phyloP scores from a whole-genome alignment of 92 coral and sea anemone genomes.

The Meandrina meandrites region DNA sequence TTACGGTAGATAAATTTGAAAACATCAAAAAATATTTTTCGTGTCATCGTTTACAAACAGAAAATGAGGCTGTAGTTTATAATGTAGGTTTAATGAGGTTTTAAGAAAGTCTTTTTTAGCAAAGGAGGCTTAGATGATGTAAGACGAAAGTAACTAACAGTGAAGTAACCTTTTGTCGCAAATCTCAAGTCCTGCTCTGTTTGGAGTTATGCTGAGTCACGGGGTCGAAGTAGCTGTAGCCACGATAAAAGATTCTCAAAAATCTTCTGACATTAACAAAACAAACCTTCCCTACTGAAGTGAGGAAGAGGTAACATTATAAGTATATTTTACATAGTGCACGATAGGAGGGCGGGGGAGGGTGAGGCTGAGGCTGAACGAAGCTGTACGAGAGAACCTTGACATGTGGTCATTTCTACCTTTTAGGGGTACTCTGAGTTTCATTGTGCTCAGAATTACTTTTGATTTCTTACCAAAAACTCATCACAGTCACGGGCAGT shows the following conservation, averaged over 20 bases:
- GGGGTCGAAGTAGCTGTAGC: neutral
- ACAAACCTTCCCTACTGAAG: neutral
- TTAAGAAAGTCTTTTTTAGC: too few species aligned
- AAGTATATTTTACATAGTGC: neutral
- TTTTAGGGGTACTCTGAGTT: neutral
- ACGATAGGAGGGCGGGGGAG: neutral
- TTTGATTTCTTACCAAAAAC: neutral
- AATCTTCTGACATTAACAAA: neutral
- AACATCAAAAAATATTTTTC: neutral
- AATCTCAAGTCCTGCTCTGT: neutral
- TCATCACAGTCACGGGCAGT: neutral
- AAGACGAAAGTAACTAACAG: neutral
- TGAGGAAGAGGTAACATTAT: neutral
- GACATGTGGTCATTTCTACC: neutral
- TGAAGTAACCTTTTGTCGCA: neutral
- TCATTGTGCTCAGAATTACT: neutral
- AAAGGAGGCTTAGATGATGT: too few species aligned
- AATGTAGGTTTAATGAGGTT: too few species aligned
- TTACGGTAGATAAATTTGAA: neutral
- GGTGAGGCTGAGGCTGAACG: neutral
- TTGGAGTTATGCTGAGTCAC: neutral
- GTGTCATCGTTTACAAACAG: too few species aligned
- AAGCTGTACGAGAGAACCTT: neutral
- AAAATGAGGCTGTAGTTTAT: too few species aligned
- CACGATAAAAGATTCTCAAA: neutral